phyloP scores from a whole-genome alignment of 2,113 vertebrate species.

The Hiodon tergisus region DNA sequence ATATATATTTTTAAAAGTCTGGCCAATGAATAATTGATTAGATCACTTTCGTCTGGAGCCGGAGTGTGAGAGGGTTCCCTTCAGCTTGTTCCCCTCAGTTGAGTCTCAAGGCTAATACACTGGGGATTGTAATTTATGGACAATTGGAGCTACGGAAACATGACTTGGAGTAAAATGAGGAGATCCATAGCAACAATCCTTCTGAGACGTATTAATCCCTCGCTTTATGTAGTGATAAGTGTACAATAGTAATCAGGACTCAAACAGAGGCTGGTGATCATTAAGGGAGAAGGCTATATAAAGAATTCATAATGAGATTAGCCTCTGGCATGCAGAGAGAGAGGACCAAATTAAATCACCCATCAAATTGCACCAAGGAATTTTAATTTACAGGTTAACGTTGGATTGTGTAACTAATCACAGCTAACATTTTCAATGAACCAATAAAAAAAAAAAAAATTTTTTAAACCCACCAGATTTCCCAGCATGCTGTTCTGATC shows the following conservation, averaged over 20 bases:
- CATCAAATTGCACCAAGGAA: slow-evolving; percentile 99
- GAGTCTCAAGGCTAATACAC: slow-evolving; percentile 94
- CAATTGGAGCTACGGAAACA: slow-evolving; percentile 98
- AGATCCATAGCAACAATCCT: slow-evolving; percentile 99
- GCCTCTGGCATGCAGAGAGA: slow-evolving; percentile 88
- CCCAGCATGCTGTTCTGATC: slow-evolving; percentile 70
- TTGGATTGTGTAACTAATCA: slow-evolving; percentile 99
- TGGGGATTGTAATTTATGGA: slow-evolving; percentile 99
- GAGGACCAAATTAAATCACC: slow-evolving; percentile 96
- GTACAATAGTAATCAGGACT: slow-evolving; percentile 99
- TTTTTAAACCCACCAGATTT: slow-evolving; percentile 55
- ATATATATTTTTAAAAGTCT: too few relatives aligned
- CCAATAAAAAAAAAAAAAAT: slow-evolving; percentile 72
- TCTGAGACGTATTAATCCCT: slow-evolving; percentile 99
- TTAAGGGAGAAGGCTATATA: slow-evolving; percentile 99
- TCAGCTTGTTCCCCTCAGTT: slow-evolving; percentile 83
- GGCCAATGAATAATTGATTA: slow-evolving; percentile 91
- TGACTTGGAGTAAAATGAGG: slow-evolving; percentile 90
- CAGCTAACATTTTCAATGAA: slow-evolving; percentile 88
- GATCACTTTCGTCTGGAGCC: slow-evolving; percentile 78
- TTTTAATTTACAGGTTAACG: slow-evolving; percentile 99
- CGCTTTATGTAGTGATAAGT: slow-evolving; percentile 99
- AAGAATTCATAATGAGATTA: slow-evolving; percentile 99
- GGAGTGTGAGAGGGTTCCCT: slow-evolving; percentile 70
- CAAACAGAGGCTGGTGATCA: slow-evolving; percentile 98